Evolutionary conservation across 2,797 vertebrate genomes (phyloP).

Genomic region (Clarias pachynema): DNA sequence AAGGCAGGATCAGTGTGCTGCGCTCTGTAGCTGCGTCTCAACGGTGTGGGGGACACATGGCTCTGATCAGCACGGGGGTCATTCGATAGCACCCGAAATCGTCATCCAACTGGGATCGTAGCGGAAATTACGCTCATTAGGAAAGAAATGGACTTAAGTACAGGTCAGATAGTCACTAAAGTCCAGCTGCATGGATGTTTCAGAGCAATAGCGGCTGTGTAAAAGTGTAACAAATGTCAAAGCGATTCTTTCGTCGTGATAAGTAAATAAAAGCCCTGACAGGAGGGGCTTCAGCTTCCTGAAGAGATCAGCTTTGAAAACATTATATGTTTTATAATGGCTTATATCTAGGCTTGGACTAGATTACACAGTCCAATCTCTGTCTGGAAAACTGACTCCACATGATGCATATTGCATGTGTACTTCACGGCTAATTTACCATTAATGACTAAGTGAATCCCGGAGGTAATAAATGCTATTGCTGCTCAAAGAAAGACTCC

Average conservation of each 20-base stretch:
- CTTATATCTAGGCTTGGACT: constrained; percentile 6
- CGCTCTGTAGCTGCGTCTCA: constrained; percentile 49
- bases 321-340: too few relatives aligned
- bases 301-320: not conserved
- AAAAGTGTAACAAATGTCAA: not conserved
- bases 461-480: constrained; percentile 3
- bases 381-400: constrained; percentile 25
- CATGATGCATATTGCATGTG: constrained; percentile 24
- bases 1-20: constrained; percentile 68
- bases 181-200: not conserved
- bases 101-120: constrained; percentile 72
- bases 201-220: not conserved
- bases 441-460: constrained; percentile 19
- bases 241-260: too few relatives aligned
- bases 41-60: constrained; percentile 79
- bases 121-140: constrained; percentile 75
- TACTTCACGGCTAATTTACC: constrained; percentile 27
- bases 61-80: constrained; percentile 77
- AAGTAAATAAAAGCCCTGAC: not conserved
- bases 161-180: constrained; percentile 12
- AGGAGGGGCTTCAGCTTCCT: not conserved
- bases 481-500: not conserved
- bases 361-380: constrained; percentile 26
- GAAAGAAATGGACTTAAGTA: constrained; percentile 36
- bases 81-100: constrained; percentile 74